phyloP scores from a whole-genome alignment of 1,140 invertebrate genomes.

The Eurosta solidaginis region DNA sequence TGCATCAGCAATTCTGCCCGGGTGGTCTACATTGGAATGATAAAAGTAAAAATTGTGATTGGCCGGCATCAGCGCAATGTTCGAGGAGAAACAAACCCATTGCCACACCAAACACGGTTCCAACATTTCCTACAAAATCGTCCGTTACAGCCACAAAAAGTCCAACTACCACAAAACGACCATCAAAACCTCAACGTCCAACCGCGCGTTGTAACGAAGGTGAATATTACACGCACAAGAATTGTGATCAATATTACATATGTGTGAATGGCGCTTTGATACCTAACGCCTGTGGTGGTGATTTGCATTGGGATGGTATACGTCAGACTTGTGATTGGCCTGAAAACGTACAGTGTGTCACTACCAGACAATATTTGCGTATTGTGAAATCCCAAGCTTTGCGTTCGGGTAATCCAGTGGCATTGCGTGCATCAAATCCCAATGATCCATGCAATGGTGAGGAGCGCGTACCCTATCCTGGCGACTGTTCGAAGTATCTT shows the following conservation, averaged over 20 bases:
- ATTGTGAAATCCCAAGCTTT: conserved; percentile 41
- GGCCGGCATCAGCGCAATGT: conserved; percentile 76
- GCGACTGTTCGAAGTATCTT: conserved; percentile 75
- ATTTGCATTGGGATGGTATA: conserved; percentile 76
- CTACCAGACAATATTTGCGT: conserved; percentile 47
- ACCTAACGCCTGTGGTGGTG: conserved; percentile 66
- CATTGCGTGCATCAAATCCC: conserved; percentile 40
- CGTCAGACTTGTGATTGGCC: conserved; percentile 76
- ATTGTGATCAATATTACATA: conserved; percentile 58
- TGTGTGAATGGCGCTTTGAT: conserved; percentile 49
- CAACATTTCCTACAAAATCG: conserved; percentile 29
- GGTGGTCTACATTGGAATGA: conserved; percentile 81
- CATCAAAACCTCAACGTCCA: neutral
- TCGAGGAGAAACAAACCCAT: conserved; percentile 41
- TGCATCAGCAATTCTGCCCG: conserved; percentile 71
- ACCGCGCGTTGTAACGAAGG: conserved; percentile 59
- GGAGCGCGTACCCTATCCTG: conserved; percentile 66
- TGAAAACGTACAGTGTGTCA: conserved; percentile 53
- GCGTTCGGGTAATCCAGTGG: neutral
- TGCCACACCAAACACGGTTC: conserved; percentile 40
- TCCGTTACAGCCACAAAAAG: conserved; percentile 18
- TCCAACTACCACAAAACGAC: conserved; percentile 34
- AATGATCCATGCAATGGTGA: conserved; percentile 68
- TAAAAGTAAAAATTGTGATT: conserved; percentile 68
- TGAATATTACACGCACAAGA: conserved; percentile 61